phyloP scores from a whole-genome alignment of 2,797 vertebrate species.

The Anabacerthia variegaticeps region DNA sequence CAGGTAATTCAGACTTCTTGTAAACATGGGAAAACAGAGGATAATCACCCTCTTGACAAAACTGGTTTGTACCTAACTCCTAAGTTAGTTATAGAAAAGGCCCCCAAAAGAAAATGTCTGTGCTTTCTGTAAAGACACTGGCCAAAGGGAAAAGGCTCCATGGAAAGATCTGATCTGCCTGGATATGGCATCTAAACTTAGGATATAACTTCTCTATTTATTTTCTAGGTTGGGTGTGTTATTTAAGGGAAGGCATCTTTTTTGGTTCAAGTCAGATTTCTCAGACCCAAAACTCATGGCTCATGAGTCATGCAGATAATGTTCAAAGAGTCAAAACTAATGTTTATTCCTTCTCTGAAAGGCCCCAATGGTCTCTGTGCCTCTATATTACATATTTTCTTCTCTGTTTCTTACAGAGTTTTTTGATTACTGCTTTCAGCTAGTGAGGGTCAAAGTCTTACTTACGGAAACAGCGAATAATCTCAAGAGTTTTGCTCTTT shows the following conservation, averaged over 20 bases:
- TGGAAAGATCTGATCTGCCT: not conserved
- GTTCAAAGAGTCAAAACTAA: not conserved
- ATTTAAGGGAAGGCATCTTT: not conserved
- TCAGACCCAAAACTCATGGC: not conserved
- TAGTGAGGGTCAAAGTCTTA: not conserved
- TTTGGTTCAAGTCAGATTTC: not conserved
- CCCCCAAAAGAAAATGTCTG: not conserved
- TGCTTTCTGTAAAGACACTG: not conserved
- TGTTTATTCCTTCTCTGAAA: not conserved
- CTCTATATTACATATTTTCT: not conserved
- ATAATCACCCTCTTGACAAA: not conserved
- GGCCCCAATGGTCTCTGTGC: not conserved
- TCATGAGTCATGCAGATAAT: not conserved
- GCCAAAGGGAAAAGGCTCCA: not conserved
- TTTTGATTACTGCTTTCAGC: not conserved
- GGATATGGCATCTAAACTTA: not conserved
- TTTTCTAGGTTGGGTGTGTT: not conserved
- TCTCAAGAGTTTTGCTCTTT: not conserved
- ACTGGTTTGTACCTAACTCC: not conserved
- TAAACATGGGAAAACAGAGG: not conserved
- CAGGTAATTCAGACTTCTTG: not conserved
- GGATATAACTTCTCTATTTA: not conserved
- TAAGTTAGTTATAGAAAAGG: not conserved
- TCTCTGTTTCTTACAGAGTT: not conserved
- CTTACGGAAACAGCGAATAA: not conserved